Evolutionary conservation across 2,797 vertebrate genomes (phyloP).

Genomic region (Eulemur mongoz): DNA sequence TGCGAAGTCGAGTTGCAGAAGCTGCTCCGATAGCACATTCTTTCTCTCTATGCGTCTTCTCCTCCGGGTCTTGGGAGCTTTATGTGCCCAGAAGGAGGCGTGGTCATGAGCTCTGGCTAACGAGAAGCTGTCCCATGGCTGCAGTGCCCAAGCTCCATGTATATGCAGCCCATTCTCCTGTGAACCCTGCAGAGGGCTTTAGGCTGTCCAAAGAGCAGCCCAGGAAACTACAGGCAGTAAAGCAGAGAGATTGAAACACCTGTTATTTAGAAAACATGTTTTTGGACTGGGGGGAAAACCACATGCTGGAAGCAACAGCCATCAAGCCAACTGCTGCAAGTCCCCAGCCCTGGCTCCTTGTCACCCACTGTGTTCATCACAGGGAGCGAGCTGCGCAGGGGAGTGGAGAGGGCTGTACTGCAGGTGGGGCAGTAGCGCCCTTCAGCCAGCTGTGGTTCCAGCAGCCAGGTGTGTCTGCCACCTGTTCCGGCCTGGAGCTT

Average conservation of each 20-base stretch:
- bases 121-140: neutral
- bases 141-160: neutral
- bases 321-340: fast-evolving
- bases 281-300: neutral
- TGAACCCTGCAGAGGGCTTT: neutral
- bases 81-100: neutral
- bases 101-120: fast-evolving
- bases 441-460: neutral
- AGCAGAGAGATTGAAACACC: neutral
- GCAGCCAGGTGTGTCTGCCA: neutral
- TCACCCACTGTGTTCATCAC: fast-evolving
- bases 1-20: neutral
- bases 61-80: neutral
- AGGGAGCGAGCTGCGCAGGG: too few species aligned
- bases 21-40: neutral
- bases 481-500: neutral
- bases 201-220: neutral
- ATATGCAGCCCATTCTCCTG: neutral
- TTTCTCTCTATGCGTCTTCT: neutral
- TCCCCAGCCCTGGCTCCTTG: neutral
- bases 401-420: neutral
- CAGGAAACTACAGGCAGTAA: neutral
- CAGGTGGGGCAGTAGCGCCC: neutral
- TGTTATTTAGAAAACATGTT: neutral
- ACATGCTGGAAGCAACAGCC: neutral